Evolutionary conservation across 1,140 invertebrate genomes (phyloP), one percentile per base, ranked within the genome.

Genomic region (Cotesia vestalis): DNA sequence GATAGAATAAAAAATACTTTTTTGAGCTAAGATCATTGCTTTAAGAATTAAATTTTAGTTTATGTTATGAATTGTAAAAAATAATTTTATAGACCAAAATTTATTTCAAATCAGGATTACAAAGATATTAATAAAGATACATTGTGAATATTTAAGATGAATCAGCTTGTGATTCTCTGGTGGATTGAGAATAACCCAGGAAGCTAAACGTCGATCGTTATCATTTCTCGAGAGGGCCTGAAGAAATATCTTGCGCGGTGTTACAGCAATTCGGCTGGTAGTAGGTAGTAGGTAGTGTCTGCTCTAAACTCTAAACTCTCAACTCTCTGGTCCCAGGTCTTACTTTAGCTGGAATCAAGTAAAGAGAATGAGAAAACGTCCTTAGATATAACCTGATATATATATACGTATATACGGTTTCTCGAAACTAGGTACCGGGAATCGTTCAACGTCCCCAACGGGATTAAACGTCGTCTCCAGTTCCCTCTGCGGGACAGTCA

Each of bases 121-220:
- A 12, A 52, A 59, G 55, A 60, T 35, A 66, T 66, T 71, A 59
- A 62, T 12, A 35, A 64, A 59, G 34, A 20, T 17, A 72, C 61
- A 20, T 36, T 34, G 40, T 6, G 40, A 5, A 46, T 46, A 17
- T n/a, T 27, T 34, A 4, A 51, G 38, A 66, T 61, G 57, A 67
- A 59, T 59, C 63, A 46, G 35, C 64, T 27, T 55, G 27, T 61
- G 27, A 46, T 51, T 55, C 35, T 36, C 14, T 40, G n/a, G 64
- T 62, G 64, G 40, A 61, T 60, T 27, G 36, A 17, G 36, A 8
- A 67, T 38, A 46, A 46, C 6, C 40, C 5, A 8, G 71, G 38
- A 61, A 57, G 62, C 53, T 72, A 72, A 72, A 72, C 27, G 64
- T 67, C 71, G 64, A 72, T 72, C 71, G 64, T 72, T 67, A 72